phyloP scores from a whole-genome alignment of 2,888 invertebrate genomes.

The Meloe dianella region DNA sequence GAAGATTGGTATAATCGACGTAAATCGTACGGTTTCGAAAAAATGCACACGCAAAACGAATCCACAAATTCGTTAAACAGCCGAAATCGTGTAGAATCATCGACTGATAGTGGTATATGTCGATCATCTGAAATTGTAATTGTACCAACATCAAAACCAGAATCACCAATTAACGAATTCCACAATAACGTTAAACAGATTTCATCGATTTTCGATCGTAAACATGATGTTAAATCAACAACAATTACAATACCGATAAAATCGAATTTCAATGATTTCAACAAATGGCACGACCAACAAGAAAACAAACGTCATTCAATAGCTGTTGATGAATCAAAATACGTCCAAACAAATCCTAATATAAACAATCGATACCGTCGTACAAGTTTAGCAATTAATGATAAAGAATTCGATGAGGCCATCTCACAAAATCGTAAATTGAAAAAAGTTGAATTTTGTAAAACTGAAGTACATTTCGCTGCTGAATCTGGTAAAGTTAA shows the following conservation, averaged over 20 bases:
- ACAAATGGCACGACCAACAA: conserved; percentile 45
- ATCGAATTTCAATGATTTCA: conserved; percentile 43
- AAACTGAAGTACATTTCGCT: conserved; percentile 87
- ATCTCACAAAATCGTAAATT: conserved; percentile 59
- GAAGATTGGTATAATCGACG: conserved; percentile 77
- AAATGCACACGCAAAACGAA: conserved; percentile 47
- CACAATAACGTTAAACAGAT: conserved; percentile 24
- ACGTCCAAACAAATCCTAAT: conserved; percentile 51
- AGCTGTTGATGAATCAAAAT: conserved; percentile 65
- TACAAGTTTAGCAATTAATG: conserved; percentile 49
- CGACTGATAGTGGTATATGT: conserved; percentile 79
- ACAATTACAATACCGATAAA: conserved; percentile 56
- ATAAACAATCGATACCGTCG: conserved; percentile 46
- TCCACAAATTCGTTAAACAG: conserved; percentile 56
- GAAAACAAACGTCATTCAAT: conserved; percentile 64
- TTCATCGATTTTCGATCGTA: conserved; percentile 40
- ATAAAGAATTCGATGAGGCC: conserved; percentile 55
- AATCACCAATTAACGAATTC: not conserved
- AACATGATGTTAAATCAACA: conserved; percentile 38
- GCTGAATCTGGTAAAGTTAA: conserved; percentile 85
- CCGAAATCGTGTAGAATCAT: conserved; percentile 71
- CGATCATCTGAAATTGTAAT: conserved; percentile 72
- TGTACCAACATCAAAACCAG: conserved; percentile 38
- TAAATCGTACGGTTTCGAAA: conserved; percentile 79
- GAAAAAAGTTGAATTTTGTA: conserved; percentile 85